Evolutionary conservation across 1,140 invertebrate species (phyloP), one percentile per base, ranked within the genome.

Genomic region (Lasaia peninsularis): DNA sequence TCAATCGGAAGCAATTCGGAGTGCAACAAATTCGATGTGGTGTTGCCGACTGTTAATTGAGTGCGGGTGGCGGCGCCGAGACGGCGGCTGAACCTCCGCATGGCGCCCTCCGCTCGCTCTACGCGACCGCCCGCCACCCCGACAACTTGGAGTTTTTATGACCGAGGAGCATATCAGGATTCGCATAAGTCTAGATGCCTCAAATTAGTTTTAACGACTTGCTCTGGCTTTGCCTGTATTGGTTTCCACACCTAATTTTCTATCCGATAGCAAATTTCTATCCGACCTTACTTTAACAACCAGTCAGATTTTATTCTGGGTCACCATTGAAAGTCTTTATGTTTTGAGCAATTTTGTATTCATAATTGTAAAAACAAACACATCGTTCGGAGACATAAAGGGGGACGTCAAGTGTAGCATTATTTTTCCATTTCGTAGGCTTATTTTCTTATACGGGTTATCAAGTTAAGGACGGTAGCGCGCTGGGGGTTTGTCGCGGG

Each of bases 31-130:
- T 82, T 85, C 80, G 84, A 71, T 76, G 75, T 84, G 75, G 78
- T 74, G 71, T 82, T 85, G 82, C 78, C 69, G 75, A 73, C 78
- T 83, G 81, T 86, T 88, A 88, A 88, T 88, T 88, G 85, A 81
- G 78, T 85, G 82, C 82, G 84, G 82, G 81, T 78, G 82, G 81
- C 76, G 86, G 84, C 86, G 86, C 85, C 84, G 83, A 87, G 83
- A 88, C 84, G 83, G 85, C 80, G 83, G 80, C 79, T 78, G 83
- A 85, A 85, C 83, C 82, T 75, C 83, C 83, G 86, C 86, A 86
- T 83, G 80, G 76, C 68, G 52, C 75, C 80, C 72, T 76, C 58
- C 58, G 44, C 75, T 76, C 80, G 64, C 73, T 60, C 72, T 71
- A 72, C 65, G 56, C 60, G 48, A 48, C 56, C 58, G 52, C 66